These are phyloP conservation scores for Troides helena DNA, from an alignment of 2,888 invertebrate species.

Conservation along the genomic window DNA sequence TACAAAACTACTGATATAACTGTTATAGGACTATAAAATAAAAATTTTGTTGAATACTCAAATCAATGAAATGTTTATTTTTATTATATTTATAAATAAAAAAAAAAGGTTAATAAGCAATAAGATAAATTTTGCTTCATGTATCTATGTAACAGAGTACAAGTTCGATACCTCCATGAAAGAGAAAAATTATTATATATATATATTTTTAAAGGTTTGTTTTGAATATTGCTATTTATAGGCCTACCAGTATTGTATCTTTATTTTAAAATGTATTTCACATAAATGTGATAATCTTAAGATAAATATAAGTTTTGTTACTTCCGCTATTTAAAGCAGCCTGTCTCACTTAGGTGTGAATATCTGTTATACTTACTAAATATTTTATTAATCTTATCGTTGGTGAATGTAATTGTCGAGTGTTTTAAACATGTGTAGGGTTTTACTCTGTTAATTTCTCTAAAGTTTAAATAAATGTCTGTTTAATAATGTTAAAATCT, in stretches of 20 bases:
- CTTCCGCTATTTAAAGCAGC: not conserved
- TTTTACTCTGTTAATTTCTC: constrained; percentile 71
- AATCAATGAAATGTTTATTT: constrained; percentile 5
- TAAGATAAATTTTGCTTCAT: not conserved
- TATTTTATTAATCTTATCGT: constrained; percentile 7
- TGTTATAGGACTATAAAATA: constrained; percentile 1
- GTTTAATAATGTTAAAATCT: constrained; percentile 54
- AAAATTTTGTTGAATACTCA: constrained; percentile 16
- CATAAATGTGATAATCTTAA: constrained; percentile 35
- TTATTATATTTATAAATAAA: constrained; percentile 8
- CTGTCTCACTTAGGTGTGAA: constrained; percentile 1
- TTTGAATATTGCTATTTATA: constrained; percentile 29
- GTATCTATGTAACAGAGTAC: constrained; percentile 17
- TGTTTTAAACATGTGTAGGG: constrained; percentile 50
- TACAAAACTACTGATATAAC: not conserved
- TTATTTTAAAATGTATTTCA: constrained; percentile 31
- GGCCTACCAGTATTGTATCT: constrained; percentile 34
- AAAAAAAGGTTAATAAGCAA: not conserved
- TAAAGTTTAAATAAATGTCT: constrained; percentile 78
- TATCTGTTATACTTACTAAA: constrained; percentile 14
- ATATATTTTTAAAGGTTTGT: constrained; percentile 23
- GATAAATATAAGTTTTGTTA: constrained; percentile 28
- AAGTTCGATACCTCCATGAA: constrained; percentile 26
- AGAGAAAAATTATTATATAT: constrained; percentile 10
- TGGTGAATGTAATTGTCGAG: constrained; percentile 31